Percentiles rank a stretch among this genome's conserved stretches.
phyloP scores from a whole-genome alignment of 2,113 vertebrate genomes.

The Bubo scandiacus region DNA sequence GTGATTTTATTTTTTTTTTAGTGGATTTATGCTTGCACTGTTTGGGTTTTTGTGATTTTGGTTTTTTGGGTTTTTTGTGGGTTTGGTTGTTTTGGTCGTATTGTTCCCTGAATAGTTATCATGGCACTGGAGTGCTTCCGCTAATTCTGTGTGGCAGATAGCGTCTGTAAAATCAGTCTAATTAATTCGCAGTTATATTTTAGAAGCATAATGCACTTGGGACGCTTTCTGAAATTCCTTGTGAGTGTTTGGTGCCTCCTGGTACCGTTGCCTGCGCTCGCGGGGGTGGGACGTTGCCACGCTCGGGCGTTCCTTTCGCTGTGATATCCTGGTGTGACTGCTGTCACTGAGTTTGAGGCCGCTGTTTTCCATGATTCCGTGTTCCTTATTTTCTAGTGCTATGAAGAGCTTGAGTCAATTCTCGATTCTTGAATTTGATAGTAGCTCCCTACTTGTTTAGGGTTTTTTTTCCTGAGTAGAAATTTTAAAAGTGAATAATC shows the following conservation, averaged over 20 bases:
- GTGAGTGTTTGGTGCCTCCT: background rate
- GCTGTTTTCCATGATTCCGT: background rate
- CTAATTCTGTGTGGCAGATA: background rate
- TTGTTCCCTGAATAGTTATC: background rate
- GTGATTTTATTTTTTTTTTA: background rate
- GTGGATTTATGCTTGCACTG: background rate
- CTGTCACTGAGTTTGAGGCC: background rate
- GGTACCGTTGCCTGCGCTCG: background rate
- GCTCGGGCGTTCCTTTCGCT: rapidly evolving
- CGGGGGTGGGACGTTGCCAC: background rate
- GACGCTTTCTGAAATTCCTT: background rate
- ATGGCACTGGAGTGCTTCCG: background rate
- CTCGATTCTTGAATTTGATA: background rate
- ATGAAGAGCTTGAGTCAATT: background rate
- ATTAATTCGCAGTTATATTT: background rate
- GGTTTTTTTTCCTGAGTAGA: background rate
- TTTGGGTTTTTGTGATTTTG: background rate
- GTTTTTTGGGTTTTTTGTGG: too few species aligned
- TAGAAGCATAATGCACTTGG: background rate
- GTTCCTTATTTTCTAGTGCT: background rate
- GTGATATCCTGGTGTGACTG: background rate
- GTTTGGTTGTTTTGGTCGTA: background rate
- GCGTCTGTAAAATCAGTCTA: background rate
- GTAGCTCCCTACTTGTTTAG: background rate
- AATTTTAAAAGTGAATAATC: background rate